Evolutionary conservation across 2,888 invertebrate genomes (phyloP), one percentile per base, ranked within the genome.

Genomic region (Plebejus anna): DNA sequence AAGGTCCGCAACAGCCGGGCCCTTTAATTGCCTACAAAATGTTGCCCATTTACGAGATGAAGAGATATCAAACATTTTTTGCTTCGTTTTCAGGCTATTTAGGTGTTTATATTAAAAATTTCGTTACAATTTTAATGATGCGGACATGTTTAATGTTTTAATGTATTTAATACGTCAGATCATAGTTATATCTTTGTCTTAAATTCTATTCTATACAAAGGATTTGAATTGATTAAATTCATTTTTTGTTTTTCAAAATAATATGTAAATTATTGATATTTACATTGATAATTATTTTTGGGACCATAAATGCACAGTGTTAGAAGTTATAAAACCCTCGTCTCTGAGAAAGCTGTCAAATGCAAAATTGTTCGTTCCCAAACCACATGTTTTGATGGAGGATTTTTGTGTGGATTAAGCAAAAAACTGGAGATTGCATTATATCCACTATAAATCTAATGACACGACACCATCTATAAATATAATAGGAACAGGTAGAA

Each of bases 401-500:
- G 78, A 76, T 75, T 77, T 75, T 71, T 71, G 16, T 55, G 51
- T 78, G 78, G 77, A 76, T 76, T 77, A 83, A 84, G 86, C 87
- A 89, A 91, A 92, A 92, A 92, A 89, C 86, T 83, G 85, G 88
- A 87, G 89, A 90, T 92, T 91, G 93, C 92, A 92, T 92, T 92
- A 91, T 92, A 90, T 92, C 90, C 87, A 92, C 89, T 91, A 93
- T 93, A 94, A 94, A 94, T 94, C 92, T 93, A 93, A 93, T 93
- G 92, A 93, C 91, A 91, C 90, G 92, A 93, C 90, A 90, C 88
- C 90, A 84, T 89, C 92, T 91, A 93, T 92, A 93, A 93, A 88
- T 89, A 88, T 87, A 84, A 92, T 92, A 89, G 89, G 84, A 89
- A 93, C 94, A 94, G 94, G 94, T 94, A 94, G 91, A 93, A 88